These are phyloP conservation scores for Chrysotoxum bicinctum DNA, from an alignment of 2,888 invertebrate species.

Conservation along the genomic window DNA sequence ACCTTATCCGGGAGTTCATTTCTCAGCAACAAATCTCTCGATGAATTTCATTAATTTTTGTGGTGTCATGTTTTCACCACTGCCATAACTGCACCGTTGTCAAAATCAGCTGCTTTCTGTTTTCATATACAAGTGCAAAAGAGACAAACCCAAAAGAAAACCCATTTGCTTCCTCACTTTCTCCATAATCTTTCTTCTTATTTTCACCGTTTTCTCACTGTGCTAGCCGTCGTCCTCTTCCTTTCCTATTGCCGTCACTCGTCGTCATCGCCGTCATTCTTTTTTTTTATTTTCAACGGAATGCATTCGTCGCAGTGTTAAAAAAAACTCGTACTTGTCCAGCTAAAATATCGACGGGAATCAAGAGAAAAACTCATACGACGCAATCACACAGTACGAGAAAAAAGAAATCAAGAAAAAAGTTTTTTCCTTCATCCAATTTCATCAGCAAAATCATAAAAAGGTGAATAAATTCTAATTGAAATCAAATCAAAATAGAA, in stretches of 20 bases:
- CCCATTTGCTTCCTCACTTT: slow-evolving; percentile 1
- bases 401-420: slow-evolving; percentile 54
- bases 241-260: slow-evolving; percentile 6
- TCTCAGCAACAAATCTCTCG: not conserved
- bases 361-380: slow-evolving; percentile 34
- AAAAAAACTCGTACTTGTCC: slow-evolving; percentile 51
- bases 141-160: slow-evolving; percentile 23
- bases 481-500: not conserved
- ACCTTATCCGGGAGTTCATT: not conserved
- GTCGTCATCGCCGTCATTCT: slow-evolving; percentile 36
- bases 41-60: not conserved
- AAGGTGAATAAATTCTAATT: slow-evolving; percentile 53
- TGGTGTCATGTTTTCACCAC: slow-evolving; percentile 11
- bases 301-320: slow-evolving; percentile 38
- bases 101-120: slow-evolving; percentile 74
- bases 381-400: slow-evolving; percentile 61
- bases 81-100: slow-evolving; percentile 50
- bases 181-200: slow-evolving; percentile 12
- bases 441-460: slow-evolving; percentile 34
- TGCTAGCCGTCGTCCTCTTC: slow-evolving; percentile 24
- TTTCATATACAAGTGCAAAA: slow-evolving; percentile 61
- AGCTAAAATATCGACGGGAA: slow-evolving; percentile 46
- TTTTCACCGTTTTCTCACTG: slow-evolving; percentile 30
- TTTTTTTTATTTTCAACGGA: slow-evolving; percentile 60
- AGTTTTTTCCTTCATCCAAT: slow-evolving; percentile 34